phyloP scores from a whole-genome alignment of 2,113 vertebrate genomes.

The Pseudopipra pipra region DNA sequence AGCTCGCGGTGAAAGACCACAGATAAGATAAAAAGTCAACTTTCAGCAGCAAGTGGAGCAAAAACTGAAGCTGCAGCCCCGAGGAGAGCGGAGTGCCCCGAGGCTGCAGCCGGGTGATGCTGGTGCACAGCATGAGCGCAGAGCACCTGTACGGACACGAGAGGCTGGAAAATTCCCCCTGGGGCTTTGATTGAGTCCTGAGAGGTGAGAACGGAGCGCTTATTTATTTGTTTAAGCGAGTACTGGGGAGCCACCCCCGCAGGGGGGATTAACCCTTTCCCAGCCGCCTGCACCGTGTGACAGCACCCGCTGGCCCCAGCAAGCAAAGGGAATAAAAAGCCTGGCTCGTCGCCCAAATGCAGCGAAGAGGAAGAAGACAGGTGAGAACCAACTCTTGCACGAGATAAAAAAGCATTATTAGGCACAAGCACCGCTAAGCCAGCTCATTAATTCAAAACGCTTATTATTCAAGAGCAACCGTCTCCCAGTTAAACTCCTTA shows the following conservation, averaged over 20 bases:
- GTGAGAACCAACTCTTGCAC: rapidly evolving
- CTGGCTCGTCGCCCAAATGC: not conserved
- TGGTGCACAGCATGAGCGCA: rapidly evolving
- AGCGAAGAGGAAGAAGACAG: not conserved
- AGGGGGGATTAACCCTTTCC: not conserved
- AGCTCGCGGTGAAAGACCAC: not conserved
- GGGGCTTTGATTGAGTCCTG: not conserved
- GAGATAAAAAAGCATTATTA: not conserved
- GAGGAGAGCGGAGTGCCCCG: rapidly evolving
- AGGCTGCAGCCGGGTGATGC: not conserved
- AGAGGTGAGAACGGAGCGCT: not conserved
- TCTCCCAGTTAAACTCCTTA: not conserved
- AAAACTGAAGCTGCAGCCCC: not conserved
- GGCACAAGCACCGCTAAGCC: not conserved
- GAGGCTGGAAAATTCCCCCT: not conserved
- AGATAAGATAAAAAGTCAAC: slow-evolving; percentile 10
- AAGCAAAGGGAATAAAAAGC: not conserved
- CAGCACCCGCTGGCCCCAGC: rapidly evolving
- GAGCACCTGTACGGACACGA: rapidly evolving
- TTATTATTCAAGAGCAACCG: not conserved
- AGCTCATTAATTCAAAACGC: not conserved
- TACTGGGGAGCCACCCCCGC: not conserved
- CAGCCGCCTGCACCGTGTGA: not conserved
- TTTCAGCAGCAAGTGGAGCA: not conserved
- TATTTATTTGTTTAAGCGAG: not conserved